These are phyloP conservation scores for Papio anubis DNA, from an alignment of 2,113 vertebrate species.

Conservation along the genomic window DNA sequence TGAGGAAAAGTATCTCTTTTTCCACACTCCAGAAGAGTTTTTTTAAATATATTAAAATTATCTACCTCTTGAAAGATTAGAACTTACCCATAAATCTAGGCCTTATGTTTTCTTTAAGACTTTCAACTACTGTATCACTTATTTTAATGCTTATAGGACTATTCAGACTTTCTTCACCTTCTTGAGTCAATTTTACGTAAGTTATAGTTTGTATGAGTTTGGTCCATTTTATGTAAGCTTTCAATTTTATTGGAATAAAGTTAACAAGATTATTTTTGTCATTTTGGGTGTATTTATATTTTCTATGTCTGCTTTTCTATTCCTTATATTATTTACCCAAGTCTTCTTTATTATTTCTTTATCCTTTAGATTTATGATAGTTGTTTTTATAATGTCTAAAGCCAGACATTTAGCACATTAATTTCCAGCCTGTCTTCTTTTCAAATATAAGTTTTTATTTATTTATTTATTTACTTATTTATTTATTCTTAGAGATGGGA, in stretches of 20 bases:
- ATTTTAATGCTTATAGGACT: not conserved
- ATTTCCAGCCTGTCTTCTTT: not conserved
- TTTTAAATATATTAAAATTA: not conserved
- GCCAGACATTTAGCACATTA: not conserved
- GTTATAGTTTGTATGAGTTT: not conserved
- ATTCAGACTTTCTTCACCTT: not conserved
- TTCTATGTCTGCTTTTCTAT: not conserved
- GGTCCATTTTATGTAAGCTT: not conserved
- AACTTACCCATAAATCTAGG: not conserved
- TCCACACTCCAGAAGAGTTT: not conserved
- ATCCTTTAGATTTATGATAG: not conserved
- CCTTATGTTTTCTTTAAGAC: not conserved
- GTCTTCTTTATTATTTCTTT: not conserved
- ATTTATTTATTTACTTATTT: not conserved
- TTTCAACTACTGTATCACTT: not conserved
- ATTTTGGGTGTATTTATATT: not conserved
- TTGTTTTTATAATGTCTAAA: not conserved
- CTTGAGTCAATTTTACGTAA: not conserved
- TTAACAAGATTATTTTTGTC: not conserved
- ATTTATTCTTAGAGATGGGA: not conserved
- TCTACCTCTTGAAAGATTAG: not conserved
- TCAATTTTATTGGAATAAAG: not conserved
- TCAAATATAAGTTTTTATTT: not conserved
- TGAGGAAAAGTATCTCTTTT: not conserved
- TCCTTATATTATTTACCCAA: not conserved